These are phyloP conservation scores for Conus canariensis DNA, from an alignment of 2,888 invertebrate species.

Conservation along the genomic window DNA sequence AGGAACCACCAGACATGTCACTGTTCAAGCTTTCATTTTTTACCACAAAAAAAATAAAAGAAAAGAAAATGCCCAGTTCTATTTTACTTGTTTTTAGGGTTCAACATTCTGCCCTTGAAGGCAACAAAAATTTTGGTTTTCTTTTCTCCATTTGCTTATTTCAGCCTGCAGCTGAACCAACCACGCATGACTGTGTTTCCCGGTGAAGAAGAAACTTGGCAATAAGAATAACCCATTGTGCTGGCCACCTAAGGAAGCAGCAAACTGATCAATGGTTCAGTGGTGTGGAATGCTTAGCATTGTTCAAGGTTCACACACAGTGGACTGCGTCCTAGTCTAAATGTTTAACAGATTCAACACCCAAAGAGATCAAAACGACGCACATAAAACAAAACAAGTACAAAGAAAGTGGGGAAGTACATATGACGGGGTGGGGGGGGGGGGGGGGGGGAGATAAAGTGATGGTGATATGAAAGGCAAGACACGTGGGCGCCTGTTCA, in stretches of 20 bases:
- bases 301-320: background rate
- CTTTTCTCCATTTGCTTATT: too few relatives aligned
- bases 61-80: too few relatives aligned
- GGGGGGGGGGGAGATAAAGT: background rate
- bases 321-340: background rate
- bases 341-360: background rate
- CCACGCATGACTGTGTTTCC: background rate
- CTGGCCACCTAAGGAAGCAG: background rate
- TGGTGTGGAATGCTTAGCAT: background rate
- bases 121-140: too few relatives aligned
- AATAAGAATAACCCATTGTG: background rate
- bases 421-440: background rate
- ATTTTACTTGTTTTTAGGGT: too few relatives aligned
- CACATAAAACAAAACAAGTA: background rate
- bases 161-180: too few relatives aligned
- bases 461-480: background rate
- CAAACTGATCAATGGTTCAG: background rate
- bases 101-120: too few relatives aligned
- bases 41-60: too few relatives aligned
- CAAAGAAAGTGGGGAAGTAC: background rate
- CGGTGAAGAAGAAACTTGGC: background rate
- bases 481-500: background rate
- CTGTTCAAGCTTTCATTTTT: too few relatives aligned
- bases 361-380: background rate
- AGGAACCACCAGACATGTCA: too few relatives aligned